A percentile compares a stretch with the other conserved stretches of the same genome.
Conservation (phyloP, 1,140 invertebrate genomes). For the Achatina immaculata region DNA sequence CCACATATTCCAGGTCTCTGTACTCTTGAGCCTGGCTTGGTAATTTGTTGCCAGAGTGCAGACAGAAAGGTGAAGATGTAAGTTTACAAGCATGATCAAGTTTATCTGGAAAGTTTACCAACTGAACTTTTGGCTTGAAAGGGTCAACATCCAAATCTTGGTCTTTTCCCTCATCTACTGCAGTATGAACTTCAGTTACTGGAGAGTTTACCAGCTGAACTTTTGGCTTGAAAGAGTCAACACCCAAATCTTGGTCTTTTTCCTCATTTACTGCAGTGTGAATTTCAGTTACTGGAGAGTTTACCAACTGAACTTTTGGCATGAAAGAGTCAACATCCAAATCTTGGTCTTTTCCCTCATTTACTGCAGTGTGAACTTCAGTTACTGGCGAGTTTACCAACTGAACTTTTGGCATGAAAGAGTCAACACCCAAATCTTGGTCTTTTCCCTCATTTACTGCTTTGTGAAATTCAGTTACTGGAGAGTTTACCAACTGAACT, state of each 20-base stretch:
- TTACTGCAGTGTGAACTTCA: neutral
- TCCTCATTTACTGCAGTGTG: neutral
- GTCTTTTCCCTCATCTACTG: neutral
- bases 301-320: neutral
- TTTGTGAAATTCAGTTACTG: neutral
- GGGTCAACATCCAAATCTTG: neutral
- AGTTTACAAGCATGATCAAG: neutral
- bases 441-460: no score
- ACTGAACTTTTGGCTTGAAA: conserved; percentile 9
- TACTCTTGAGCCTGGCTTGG: no score
- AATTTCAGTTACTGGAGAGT: neutral
- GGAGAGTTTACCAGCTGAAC: conserved; percentile 12
- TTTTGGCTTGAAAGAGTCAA: conserved; percentile 13
- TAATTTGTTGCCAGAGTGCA: no score
- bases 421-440: no score
- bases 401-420: neutral
- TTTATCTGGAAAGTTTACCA: neutral
- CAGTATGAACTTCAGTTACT: neutral
- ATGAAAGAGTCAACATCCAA: neutral
- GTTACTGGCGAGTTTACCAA: neutral
- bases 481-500: neutral
- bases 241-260: neutral
- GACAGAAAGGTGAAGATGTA: no score
- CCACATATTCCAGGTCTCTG: no score
- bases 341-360: no score